A percentile compares a stretch with the other conserved stretches of the same genome.
Evolutionary conservation across 2,888 invertebrate genomes (phyloP).

Genomic region (Zonitis immaculata): DNA sequence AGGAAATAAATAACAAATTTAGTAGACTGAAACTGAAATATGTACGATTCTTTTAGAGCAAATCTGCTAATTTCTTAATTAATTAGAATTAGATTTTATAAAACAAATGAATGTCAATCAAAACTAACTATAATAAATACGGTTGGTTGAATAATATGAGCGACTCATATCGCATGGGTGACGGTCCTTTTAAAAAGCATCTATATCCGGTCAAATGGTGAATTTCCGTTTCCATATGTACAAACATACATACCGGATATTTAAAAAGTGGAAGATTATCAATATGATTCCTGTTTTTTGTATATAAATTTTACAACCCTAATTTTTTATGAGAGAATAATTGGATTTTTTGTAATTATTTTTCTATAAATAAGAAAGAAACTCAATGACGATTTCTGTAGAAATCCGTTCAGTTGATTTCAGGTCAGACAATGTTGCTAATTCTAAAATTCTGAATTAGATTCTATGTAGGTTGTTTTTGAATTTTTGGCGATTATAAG

Average conservation of each 20-base stretch:
- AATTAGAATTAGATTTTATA: too few species aligned
- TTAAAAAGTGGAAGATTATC: background rate
- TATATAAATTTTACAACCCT: background rate
- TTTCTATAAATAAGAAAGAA: background rate
- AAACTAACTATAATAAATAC: background rate
- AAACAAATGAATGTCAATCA: background rate
- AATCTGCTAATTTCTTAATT: too few species aligned
- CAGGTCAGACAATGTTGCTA: background rate
- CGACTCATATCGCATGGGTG: conserved; percentile 23
- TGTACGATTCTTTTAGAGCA: too few species aligned
- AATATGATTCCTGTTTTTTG: background rate
- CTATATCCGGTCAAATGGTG: conserved; percentile 24
- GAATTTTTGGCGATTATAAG: too few species aligned
- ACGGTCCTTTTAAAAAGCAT: conserved; percentile 19
- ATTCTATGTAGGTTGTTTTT: background rate
- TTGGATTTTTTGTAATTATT: too few species aligned
- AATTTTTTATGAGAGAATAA: too few species aligned
- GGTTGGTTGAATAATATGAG: conserved; percentile 11
- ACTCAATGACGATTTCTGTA: background rate
- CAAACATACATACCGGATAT: conserved; percentile 19
- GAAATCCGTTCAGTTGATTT: background rate
- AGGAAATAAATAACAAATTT: too few species aligned
- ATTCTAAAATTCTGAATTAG: background rate
- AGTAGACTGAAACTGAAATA: too few species aligned
- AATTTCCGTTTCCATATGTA: conserved; percentile 9